phyloP scores from a whole-genome alignment of 2,888 invertebrate genomes.

The Troides helena region DNA sequence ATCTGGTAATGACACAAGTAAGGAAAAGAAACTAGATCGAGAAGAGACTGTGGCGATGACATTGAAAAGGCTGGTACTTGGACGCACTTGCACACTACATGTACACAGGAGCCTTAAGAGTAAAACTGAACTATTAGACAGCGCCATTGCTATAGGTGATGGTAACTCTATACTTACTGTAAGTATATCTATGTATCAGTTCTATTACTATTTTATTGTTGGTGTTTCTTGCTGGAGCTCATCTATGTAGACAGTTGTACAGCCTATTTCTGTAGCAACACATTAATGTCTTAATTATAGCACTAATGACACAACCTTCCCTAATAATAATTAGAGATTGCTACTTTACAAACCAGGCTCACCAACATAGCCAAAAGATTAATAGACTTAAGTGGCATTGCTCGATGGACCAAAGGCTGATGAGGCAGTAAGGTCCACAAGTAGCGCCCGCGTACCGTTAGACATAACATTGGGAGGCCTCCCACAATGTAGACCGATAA shows the following conservation, averaged over 20 bases:
- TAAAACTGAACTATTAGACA: constrained; percentile 86
- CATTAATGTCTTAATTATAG: no score
- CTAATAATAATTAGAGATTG: no score
- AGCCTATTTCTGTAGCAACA: no score
- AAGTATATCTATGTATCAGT: constrained; percentile 39
- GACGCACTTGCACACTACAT: constrained; percentile 73
- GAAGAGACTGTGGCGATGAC: constrained; percentile 62
- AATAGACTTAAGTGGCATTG: no score
- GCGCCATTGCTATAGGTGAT: constrained; percentile 85
- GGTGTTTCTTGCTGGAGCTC: neutral
- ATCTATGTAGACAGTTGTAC: neutral
- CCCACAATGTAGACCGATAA: no score
- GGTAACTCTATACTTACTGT: constrained; percentile 88
- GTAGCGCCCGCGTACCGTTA: no score
- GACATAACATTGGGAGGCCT: no score
- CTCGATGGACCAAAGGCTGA: no score
- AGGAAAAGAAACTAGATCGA: constrained; percentile 42
- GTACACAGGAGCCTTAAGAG: constrained; percentile 81
- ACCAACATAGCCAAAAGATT: no score
- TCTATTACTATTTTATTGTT: neutral
- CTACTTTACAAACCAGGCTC: no score
- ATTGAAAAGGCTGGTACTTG: constrained; percentile 69
- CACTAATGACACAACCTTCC: no score
- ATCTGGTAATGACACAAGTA: constrained; percentile 73
- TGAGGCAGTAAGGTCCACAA: no score